A percentile compares a stretch with the other conserved stretches of the same genome.
These are phyloP conservation scores for Rhinoderma darwinii DNA, from an alignment of 2,113 vertebrate genomes.

Conservation along the genomic window DNA sequence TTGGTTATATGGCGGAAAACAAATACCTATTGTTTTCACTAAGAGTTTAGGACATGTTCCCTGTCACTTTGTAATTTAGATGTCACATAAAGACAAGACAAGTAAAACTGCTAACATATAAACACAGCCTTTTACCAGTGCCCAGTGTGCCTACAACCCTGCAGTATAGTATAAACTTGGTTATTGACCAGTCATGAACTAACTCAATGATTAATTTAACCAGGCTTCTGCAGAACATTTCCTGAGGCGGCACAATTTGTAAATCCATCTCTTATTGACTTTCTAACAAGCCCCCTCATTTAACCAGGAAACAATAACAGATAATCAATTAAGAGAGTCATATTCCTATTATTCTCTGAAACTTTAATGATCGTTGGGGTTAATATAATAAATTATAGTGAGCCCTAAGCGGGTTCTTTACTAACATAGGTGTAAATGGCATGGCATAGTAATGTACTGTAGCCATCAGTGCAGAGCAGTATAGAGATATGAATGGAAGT, in stretches of 20 bases:
- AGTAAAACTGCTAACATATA: not conserved
- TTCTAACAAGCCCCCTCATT: slow-evolving; percentile 30
- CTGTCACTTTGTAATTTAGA: not conserved
- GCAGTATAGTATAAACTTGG: not conserved
- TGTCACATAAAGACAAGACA: not conserved
- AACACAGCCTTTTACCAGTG: not conserved
- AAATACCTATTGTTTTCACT: not conserved
- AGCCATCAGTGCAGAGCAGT: not conserved
- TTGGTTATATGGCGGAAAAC: not conserved
- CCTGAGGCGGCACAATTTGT: slow-evolving; percentile 4
- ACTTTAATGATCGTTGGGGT: slow-evolving; percentile 21
- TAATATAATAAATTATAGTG: not conserved
- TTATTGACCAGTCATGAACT: slow-evolving; percentile 30
- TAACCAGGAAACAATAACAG: slow-evolving; percentile 13
- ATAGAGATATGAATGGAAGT: not conserved
- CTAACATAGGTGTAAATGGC: not conserved
- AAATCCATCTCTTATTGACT: slow-evolving; percentile 26
- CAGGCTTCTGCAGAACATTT: not conserved
- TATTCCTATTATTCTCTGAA: not conserved
- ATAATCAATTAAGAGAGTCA: slow-evolving; percentile 33
- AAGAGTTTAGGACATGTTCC: not conserved
- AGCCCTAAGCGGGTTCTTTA: not conserved
- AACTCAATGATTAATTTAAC: slow-evolving; percentile 11
- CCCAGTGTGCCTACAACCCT: not conserved
- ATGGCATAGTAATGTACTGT: not conserved